A percentile compares a stretch with the other conserved stretches of the same genome.
These are phyloP conservation scores for Nixonia krombeini DNA, from an alignment of 1,140 invertebrate genomes.

Conservation along the genomic window DNA sequence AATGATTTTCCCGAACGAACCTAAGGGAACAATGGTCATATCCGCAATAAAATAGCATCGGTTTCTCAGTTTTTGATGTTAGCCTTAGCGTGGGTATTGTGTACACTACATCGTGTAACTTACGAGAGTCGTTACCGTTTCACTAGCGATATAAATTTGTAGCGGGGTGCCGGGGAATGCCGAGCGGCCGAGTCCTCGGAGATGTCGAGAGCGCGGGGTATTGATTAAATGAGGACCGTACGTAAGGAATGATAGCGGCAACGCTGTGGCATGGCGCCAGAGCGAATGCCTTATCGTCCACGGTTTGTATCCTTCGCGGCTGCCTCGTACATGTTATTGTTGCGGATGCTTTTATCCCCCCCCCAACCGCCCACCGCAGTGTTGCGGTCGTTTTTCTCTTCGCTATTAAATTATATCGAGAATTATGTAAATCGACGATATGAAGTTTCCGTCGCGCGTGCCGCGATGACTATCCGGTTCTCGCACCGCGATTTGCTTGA, in stretches of 20 bases:
- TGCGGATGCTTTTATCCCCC: background rate
- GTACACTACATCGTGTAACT: background rate
- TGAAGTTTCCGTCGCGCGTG: no score
- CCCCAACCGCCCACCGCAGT: no score
- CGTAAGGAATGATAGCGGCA: conserved; percentile 1
- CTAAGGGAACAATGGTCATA: no score
- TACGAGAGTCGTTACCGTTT: background rate
- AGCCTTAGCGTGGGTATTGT: no score
- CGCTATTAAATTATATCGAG: no score
- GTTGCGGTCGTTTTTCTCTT: background rate
- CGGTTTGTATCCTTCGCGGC: background rate
- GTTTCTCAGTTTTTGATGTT: no score
- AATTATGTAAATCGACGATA: no score
- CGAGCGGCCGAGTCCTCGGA: background rate
- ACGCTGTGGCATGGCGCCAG: conserved; percentile 4
- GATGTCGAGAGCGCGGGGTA: background rate
- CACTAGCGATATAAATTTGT: background rate
- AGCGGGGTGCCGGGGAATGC: background rate
- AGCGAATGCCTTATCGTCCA: conserved; percentile 4
- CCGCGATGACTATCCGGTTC: no score
- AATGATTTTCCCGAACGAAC: no score
- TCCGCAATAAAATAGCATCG: no score
- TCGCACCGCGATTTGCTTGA: no score
- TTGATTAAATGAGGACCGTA: conserved; percentile 8
- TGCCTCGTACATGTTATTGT: conserved; percentile 4